phyloP scores from a whole-genome alignment of 2,888 invertebrate genomes.

The Erpobdella octoculata region DNA sequence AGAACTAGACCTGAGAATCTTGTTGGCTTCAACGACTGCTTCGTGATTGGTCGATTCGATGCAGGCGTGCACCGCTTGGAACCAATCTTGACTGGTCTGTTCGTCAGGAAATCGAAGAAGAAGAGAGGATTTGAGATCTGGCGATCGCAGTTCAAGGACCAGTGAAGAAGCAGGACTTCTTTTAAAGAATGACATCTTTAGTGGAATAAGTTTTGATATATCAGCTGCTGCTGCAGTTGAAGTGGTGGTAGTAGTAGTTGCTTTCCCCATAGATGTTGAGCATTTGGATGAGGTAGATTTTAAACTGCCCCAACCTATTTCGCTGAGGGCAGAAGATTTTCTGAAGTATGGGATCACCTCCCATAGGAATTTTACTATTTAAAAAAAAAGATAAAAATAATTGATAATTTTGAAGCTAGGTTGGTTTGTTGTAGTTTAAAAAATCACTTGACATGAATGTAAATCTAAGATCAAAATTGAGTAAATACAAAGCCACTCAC shows the following conservation, averaged over 20 bases:
- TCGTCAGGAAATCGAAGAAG: slow-evolving; percentile 62
- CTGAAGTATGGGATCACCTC: slow-evolving; percentile 96
- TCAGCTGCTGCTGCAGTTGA: background rate
- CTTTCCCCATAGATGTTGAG: background rate
- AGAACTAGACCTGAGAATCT: slow-evolving; percentile 61
- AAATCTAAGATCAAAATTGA: background rate
- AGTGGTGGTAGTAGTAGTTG: no score
- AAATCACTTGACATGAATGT: background rate
- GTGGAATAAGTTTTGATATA: slow-evolving; percentile 23
- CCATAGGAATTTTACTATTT: slow-evolving; percentile 87
- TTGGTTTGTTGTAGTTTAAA: no score
- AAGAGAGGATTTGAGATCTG: slow-evolving; percentile 83
- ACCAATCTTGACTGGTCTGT: slow-evolving; percentile 55
- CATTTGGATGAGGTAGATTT: slow-evolving; percentile 11
- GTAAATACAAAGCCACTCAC: no score
- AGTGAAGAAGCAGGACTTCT: slow-evolving; percentile 50
- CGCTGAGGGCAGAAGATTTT: slow-evolving; percentile 87
- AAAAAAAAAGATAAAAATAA: slow-evolving; percentile 46
- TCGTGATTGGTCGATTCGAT: slow-evolving; percentile 70
- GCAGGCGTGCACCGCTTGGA: slow-evolving; percentile 75
- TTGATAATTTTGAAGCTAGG: no score
- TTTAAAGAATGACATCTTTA: slow-evolving; percentile 15
- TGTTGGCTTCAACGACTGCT: slow-evolving; percentile 73
- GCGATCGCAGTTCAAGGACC: slow-evolving; percentile 75
- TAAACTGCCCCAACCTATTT: slow-evolving; percentile 79